phyloP scores from a whole-genome alignment of 2,797 vertebrate genomes.

The Hylomyscus alleni region DNA sequence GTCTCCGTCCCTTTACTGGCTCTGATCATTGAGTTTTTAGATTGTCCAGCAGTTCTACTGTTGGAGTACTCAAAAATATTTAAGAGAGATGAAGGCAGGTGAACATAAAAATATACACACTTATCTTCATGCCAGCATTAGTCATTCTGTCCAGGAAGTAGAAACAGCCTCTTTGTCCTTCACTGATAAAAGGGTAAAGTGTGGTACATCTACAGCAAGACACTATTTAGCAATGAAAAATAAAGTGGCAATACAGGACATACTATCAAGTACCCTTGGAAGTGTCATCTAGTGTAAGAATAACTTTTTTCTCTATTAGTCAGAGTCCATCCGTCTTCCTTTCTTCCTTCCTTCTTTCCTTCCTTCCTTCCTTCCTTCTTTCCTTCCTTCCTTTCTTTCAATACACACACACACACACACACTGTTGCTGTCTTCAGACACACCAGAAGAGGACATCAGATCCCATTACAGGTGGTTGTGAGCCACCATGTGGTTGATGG shows the following conservation, averaged over 20 bases:
- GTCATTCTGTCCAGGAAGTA: neutral
- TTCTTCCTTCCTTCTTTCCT: too few relatives aligned
- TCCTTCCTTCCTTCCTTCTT: too few relatives aligned
- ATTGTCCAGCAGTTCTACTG: neutral
- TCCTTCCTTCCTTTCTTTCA: neutral
- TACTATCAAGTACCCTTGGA: neutral
- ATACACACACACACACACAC: too few relatives aligned
- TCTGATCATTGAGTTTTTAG: conserved; percentile 35
- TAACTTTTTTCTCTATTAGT: neutral
- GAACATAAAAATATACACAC: neutral
- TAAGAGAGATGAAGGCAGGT: neutral
- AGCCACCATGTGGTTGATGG: neutral
- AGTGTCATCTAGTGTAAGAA: neutral
- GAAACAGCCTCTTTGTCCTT: neutral
- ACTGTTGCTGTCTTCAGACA: neutral
- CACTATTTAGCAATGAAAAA: conserved; percentile 38
- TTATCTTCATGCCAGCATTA: conserved; percentile 1
- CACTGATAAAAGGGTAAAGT: neutral
- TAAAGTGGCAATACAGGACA: neutral
- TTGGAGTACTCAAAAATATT: neutral
- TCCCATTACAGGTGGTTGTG: neutral
- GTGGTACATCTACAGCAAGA: neutral
- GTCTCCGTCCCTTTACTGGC: neutral
- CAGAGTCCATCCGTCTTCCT: too few relatives aligned
- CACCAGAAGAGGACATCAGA: neutral